Evolutionary conservation across 2,797 vertebrate genomes (phyloP).

Genomic region (Coreius guichenoti): DNA sequence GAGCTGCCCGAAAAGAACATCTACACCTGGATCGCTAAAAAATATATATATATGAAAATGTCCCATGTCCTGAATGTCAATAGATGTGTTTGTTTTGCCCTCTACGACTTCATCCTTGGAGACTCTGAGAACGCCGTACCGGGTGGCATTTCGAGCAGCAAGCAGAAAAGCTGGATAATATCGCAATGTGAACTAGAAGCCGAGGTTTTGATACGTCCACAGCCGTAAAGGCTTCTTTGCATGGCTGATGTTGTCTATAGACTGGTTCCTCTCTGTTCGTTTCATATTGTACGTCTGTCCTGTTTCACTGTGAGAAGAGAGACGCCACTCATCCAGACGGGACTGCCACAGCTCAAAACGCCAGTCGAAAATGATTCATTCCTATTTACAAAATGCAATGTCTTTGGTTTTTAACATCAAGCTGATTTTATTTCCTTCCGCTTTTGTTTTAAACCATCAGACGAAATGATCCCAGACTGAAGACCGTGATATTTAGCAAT

Average conservation of each 20-base stretch:
- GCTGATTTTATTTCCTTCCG: not conserved
- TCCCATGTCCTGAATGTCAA: slow-evolving; percentile 39
- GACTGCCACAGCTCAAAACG: not conserved
- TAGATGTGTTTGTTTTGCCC: slow-evolving; percentile 52
- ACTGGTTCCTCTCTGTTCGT: slow-evolving; percentile 18
- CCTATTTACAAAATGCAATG: slow-evolving; percentile 3
- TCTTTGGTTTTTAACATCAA: slow-evolving; percentile 33
- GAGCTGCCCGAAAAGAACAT: slow-evolving; percentile 38
- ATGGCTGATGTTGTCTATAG: slow-evolving; percentile 58
- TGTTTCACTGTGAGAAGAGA: slow-evolving; percentile 44
- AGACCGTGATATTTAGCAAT: slow-evolving; percentile 27
- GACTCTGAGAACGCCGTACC: slow-evolving; percentile 1
- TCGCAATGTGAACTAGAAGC: slow-evolving; percentile 42
- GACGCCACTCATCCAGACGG: slow-evolving; percentile 11
- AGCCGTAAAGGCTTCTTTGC: slow-evolving; percentile 45
- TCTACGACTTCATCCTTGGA: slow-evolving; percentile 24
- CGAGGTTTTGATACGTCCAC: slow-evolving; percentile 14
- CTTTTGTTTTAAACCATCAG: slow-evolving; percentile 19
- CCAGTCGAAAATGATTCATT: slow-evolving; percentile 9
- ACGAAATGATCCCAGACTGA: slow-evolving; percentile 21
- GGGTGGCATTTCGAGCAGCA: slow-evolving; percentile 24
- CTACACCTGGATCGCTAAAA: slow-evolving; percentile 55
- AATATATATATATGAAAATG: slow-evolving; percentile 22
- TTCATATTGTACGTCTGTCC: slow-evolving; percentile 10
- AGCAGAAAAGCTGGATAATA: slow-evolving; percentile 27